These are phyloP conservation scores for Pachypanchax playfairii DNA, from an alignment of 2,113 vertebrate species.

Conservation along the genomic window DNA sequence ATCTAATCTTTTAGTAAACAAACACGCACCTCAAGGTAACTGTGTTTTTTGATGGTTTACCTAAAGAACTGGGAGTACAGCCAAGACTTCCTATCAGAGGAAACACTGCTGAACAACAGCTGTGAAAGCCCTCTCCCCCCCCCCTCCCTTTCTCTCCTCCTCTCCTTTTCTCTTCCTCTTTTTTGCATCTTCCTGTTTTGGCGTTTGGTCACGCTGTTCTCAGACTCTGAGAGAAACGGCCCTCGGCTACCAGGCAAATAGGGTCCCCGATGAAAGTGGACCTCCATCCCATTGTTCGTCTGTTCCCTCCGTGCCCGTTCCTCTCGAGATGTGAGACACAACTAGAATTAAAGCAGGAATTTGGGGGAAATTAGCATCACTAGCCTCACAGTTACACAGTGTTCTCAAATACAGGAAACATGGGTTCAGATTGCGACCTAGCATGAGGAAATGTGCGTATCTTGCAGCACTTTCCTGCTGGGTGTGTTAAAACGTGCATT, in stretches of 20 bases:
- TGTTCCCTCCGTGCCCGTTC: too few species aligned
- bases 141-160: conserved; percentile 34
- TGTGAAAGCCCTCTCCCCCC: conserved; percentile 59
- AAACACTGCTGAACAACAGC: conserved; percentile 73
- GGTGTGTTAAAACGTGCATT: neutral
- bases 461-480: conserved; percentile 28
- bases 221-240: conserved; percentile 51
- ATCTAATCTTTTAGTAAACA: conserved; percentile 11
- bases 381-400: neutral
- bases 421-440: neutral
- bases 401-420: conserved; percentile 18
- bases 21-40: conserved; percentile 48
- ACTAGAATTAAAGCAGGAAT: conserved; percentile 1
- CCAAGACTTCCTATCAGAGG: conserved; percentile 73
- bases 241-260: conserved; percentile 26
- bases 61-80: conserved; percentile 77
- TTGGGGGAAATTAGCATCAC: neutral
- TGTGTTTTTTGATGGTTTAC: conserved; percentile 63
- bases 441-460: conserved; percentile 28
- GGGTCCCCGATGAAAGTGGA: conserved; percentile 39
- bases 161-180: conserved; percentile 60
- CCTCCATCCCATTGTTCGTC: neutral
- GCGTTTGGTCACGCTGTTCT: conserved; percentile 46
- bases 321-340: neutral
- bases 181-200: conserved; percentile 76